Evolutionary conservation across 2,888 invertebrate species (phyloP).

Genomic region (Drepana falcataria): DNA sequence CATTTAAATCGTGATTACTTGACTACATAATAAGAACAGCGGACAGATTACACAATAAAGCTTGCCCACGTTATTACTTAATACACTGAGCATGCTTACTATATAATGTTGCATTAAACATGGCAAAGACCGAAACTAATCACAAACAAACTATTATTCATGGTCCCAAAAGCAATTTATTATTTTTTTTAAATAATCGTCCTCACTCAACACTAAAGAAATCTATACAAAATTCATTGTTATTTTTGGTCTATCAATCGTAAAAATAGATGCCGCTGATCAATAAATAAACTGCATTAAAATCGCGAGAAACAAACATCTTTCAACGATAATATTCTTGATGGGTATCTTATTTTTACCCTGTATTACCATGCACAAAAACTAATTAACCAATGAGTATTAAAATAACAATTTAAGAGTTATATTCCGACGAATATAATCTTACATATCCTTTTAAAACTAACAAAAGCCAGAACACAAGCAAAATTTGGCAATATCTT

Average conservation of each 20-base stretch:
- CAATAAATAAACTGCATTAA: slow-evolving; percentile 19
- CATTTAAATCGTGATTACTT: slow-evolving; percentile 10
- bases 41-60: neutral
- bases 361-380: slow-evolving; percentile 57
- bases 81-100: neutral
- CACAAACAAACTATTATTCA: slow-evolving; percentile 31
- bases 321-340: slow-evolving; percentile 10
- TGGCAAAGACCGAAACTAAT: slow-evolving; percentile 12
- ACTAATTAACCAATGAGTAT: slow-evolving; percentile 45
- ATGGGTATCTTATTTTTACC: slow-evolving; percentile 45
- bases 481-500: neutral
- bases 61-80: neutral
- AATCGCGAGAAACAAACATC: slow-evolving; percentile 2
- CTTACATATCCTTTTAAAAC: neutral
- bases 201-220: slow-evolving; percentile 23
- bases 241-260: slow-evolving; percentile 32
- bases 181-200: slow-evolving; percentile 15
- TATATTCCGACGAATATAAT: neutral
- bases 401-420: slow-evolving; percentile 16
- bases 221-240: slow-evolving; percentile 41
- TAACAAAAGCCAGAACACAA: neutral
- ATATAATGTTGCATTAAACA: neutral
- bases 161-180: slow-evolving; percentile 53
- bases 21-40: neutral
- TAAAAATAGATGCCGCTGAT: slow-evolving; percentile 19